phyloP scores from a whole-genome alignment of 2,888 invertebrate genomes.

The Drosophila mimica region DNA sequence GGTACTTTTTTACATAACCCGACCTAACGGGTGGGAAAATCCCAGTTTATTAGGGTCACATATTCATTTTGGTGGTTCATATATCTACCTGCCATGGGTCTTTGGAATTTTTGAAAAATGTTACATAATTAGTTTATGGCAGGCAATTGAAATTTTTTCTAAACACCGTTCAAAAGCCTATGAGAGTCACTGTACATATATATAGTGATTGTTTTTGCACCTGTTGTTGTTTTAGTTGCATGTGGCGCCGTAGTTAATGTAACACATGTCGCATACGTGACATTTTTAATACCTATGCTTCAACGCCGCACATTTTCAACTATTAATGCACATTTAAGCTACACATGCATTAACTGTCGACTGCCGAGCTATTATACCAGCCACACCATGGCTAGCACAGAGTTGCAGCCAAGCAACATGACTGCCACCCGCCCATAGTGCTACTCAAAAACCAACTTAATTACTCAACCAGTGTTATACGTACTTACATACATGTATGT shows the following conservation, averaged over 20 bases:
- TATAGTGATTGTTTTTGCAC: neutral
- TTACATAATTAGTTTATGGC: too few species aligned
- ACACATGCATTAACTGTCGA: conserved; percentile 73
- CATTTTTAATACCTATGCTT: conserved; percentile 78
- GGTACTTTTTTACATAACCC: too few species aligned
- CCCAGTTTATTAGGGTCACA: too few species aligned
- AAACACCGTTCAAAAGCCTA: too few species aligned
- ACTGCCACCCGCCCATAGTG: conserved; percentile 28
- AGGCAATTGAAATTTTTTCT: too few species aligned
- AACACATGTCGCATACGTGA: conserved; percentile 79
- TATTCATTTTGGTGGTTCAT: too few species aligned
- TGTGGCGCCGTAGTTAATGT: conserved; percentile 73
- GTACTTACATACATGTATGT: conserved; percentile 8
- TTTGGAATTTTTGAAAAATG: too few species aligned
- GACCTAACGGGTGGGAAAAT: too few species aligned
- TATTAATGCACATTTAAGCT: conserved; percentile 79
- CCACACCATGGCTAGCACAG: conserved; percentile 11
- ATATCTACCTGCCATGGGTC: too few species aligned
- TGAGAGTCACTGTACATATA: too few species aligned
- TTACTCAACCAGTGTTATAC: conserved; percentile 42
- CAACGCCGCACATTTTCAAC: conserved; percentile 79
- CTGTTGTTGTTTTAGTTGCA: conserved; percentile 54
- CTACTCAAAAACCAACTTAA: conserved; percentile 62
- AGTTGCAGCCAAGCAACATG: conserved; percentile 26
- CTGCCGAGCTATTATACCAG: conserved; percentile 22